Evolutionary conservation across 2,797 vertebrate species (phyloP), one percentile per base, ranked within the genome.

Genomic region (Holocentrus rufus): DNA sequence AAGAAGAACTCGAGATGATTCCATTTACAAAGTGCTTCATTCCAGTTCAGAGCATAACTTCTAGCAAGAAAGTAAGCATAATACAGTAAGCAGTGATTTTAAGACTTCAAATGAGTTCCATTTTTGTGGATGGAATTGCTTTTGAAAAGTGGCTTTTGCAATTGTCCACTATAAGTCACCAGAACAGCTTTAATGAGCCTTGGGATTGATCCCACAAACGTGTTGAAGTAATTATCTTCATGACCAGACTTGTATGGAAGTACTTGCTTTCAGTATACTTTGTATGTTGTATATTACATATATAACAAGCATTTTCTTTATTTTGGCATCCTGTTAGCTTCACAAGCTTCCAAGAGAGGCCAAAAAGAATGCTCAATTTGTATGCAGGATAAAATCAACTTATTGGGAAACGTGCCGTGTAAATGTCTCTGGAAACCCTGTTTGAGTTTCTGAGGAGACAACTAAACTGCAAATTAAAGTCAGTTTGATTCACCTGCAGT

Each of bases 401-500:
- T 72, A 54, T 59, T n/a, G 57, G 67, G 52, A 88, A 74, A 77
- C 75, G 76, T 77, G 69, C 67, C 76, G 74, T 65, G 52, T 80
- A 83, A 81, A 74, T 4, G 31, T 64, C 64, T 77, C 18, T 50
- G 42, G 14, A 44, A 44, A 44, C 47, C 8, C 71, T 53, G 76
- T 60, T 53, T 80, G 53, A 39, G 63, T 80, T 77, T 81, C 67
- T 58, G 54, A 27, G 27, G 76, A 65, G 63, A 77, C 72, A 78
- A 22, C 76, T 62, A 71, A 78, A 81, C 82, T 81, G 69, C 84
- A 84, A 86, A 89, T 87, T 66, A 87, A 84, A 50, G 47, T 20
- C n/a, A 27, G 34, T 5, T 17, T 17, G 13, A 17, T 46, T 39
- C 22, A 83, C 81, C 52, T 15, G 23, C 54, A 34, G 17, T 30